These are phyloP conservation scores for Ochropleura plecta DNA, from an alignment of 2,888 invertebrate species.

Conservation along the genomic window DNA sequence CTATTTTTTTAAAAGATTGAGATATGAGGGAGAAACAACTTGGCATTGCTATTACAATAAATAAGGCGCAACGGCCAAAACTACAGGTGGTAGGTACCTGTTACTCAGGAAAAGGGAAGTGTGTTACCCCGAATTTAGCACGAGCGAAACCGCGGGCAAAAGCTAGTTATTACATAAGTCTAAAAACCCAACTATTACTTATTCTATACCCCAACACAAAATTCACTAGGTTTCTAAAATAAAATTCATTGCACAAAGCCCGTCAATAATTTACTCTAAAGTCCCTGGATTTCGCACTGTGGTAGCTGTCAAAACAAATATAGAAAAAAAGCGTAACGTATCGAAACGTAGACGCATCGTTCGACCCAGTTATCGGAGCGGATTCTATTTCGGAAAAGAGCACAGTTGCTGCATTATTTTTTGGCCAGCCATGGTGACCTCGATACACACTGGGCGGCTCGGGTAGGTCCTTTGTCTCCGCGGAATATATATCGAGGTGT, in stretches of 20 bases:
- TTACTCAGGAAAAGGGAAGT: no score
- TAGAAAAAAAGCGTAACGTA: slow-evolving; percentile 66
- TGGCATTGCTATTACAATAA: no score
- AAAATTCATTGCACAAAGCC: slow-evolving; percentile 3
- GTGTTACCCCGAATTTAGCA: no score
- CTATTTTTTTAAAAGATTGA: no score
- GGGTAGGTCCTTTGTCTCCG: slow-evolving; percentile 66
- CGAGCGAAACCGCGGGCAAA: no score
- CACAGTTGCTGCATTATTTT: slow-evolving; percentile 87
- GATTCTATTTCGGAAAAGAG: slow-evolving; percentile 87
- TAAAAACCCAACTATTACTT: not conserved
- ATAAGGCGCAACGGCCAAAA: no score
- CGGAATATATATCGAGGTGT: slow-evolving; percentile 55
- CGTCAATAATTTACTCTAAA: slow-evolving; percentile 19
- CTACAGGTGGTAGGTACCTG: no score
- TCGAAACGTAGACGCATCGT: slow-evolving; percentile 78
- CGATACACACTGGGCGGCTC: slow-evolving; percentile 68
- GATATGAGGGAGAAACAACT: no score
- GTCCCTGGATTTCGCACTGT: slow-evolving; percentile 51
- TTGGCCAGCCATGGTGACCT: slow-evolving; percentile 83
- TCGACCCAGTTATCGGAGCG: slow-evolving; percentile 83
- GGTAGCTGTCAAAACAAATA: slow-evolving; percentile 62
- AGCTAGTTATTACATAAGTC: not conserved
- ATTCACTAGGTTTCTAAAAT: not conserved
- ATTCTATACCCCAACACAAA: not conserved